Base-by-base conservation (phyloP, 2,888 invertebrate genomes). In the Ceramica pisi region DNA sequence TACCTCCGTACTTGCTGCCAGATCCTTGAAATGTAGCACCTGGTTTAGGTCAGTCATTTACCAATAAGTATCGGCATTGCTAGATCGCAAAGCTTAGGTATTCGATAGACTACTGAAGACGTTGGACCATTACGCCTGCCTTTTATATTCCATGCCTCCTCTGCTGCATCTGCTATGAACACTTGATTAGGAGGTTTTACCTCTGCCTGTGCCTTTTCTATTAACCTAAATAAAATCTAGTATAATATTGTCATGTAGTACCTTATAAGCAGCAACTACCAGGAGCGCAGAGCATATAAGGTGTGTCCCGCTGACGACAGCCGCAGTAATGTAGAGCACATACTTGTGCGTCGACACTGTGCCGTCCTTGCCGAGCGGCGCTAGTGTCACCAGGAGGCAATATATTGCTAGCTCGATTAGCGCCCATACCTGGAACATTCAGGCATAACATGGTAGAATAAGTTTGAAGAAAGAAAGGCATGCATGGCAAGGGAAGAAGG, bases 181-280 rank as follows among this genome's bases (percentile, higher is more conserved):
- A 48, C 21, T 48, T 48, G 48, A 48, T 10, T 10, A 21, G 48
- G 48, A 48, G 48, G 46, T 12, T 51, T 23, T 2, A 23, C 7
- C 21, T 14, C 14, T 23, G 51, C 14, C 16, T n/a, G n/a, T n/a
- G n/a, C n/a, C n/a, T n/a, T n/a, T n/a, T n/a, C n/a, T n/a, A n/a
- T n/a, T n/a, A n/a, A n/a, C n/a, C n/a, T n/a, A n/a, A n/a, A n/a
- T n/a, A n/a, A n/a, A n/a, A n/a, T n/a, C n/a, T n/a, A 2, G 38
- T 38, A 12, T 1, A 9, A 9, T 2, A 10, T 6, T 4, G 9
- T 59, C 14, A 38, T 12, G 6, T 38, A 31, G 19, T 78, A 91
- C 95, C 92, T 92, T 95, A 81, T 93, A 92, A 50, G 93, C 94
- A 8, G 94, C 95, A 0, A 95, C 85, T 14, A 95, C 87, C 12